phyloP scores from a whole-genome alignment of 1,140 invertebrate species.

The Octopus bimaculoides region DNA sequence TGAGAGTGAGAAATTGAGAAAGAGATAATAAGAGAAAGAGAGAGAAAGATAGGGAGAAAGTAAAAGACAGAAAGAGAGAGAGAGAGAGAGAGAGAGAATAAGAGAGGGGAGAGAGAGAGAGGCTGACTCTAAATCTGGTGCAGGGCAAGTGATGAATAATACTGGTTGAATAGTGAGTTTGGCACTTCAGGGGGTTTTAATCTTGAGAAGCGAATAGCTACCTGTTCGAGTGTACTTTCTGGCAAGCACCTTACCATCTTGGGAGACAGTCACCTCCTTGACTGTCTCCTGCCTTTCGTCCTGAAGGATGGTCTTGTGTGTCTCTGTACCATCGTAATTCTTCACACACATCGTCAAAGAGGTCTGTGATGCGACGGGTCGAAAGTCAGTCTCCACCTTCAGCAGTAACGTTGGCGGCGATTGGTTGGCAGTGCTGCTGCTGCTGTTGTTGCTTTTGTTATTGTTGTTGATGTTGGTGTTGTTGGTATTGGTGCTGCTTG shows the following conservation, averaged over 20 bases:
- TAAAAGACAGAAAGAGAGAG: background rate
- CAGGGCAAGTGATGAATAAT: too few relatives aligned
- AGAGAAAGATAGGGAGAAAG: background rate
- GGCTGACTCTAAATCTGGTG: background rate
- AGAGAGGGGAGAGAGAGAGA: background rate
- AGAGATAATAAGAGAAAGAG: background rate
- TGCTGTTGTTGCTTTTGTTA: too few relatives aligned
- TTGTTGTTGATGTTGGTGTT: background rate
- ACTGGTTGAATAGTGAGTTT: too few relatives aligned
- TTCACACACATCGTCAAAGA: conserved; percentile 44
- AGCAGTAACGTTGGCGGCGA: conserved; percentile 42
- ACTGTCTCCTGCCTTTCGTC: conserved; percentile 35
- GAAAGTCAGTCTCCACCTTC: conserved; percentile 47
- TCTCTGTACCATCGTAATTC: conserved; percentile 54
- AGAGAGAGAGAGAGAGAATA: background rate
- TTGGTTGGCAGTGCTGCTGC: conserved; percentile 27
- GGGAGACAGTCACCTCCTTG: conserved; percentile 32
- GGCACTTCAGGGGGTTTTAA: too few relatives aligned
- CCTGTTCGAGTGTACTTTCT: conserved; percentile 29
- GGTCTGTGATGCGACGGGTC: conserved; percentile 32
- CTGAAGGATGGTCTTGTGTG: conserved; percentile 36
- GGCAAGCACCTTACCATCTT: conserved; percentile 35
- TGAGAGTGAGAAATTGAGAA: background rate
- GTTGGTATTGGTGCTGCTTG: background rate
- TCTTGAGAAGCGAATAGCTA: background rate